A percentile compares a stretch with the other conserved stretches of the same genome.
These are phyloP conservation scores for Megalonaias nervosa DNA, from an alignment of 1,140 invertebrate species.

Conservation along the genomic window DNA sequence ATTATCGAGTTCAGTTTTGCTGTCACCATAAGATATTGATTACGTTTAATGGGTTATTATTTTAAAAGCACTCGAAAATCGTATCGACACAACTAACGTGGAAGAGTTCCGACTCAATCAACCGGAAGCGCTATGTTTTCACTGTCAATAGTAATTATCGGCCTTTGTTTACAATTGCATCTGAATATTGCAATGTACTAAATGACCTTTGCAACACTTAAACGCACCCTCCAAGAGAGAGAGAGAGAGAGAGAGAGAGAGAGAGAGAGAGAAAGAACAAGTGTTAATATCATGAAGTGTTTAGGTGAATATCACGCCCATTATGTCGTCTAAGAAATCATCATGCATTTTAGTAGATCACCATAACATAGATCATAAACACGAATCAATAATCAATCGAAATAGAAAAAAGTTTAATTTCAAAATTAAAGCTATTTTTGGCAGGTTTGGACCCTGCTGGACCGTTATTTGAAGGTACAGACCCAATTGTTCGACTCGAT, in stretches of 20 bases:
- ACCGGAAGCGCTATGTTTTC: no score
- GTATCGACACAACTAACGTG: no score
- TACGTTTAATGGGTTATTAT: no score
- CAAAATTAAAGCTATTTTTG: neutral
- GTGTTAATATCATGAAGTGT: neutral
- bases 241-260: neutral
- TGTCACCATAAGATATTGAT: no score
- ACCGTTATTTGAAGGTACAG: constrained; percentile 77
- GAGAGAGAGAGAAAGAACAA: neutral
- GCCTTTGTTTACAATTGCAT: no score
- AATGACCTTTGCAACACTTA: no score
- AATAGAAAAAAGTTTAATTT: neutral
- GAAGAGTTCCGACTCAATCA: no score
- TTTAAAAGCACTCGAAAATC: no score
- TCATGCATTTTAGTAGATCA: neutral
- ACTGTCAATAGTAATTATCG: no score
- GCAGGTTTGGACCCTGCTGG: constrained; percentile 80
- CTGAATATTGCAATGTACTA: no score
- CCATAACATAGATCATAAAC: neutral
- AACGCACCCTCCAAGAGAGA: no score
- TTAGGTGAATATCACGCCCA: neutral
- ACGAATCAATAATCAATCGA: neutral
- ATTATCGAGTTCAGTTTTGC: no score
- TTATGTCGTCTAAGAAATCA: neutral
- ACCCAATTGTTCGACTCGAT: constrained; percentile 67